phyloP scores from a whole-genome alignment of 2,888 invertebrate species.

The Pyrrhia umbra region DNA sequence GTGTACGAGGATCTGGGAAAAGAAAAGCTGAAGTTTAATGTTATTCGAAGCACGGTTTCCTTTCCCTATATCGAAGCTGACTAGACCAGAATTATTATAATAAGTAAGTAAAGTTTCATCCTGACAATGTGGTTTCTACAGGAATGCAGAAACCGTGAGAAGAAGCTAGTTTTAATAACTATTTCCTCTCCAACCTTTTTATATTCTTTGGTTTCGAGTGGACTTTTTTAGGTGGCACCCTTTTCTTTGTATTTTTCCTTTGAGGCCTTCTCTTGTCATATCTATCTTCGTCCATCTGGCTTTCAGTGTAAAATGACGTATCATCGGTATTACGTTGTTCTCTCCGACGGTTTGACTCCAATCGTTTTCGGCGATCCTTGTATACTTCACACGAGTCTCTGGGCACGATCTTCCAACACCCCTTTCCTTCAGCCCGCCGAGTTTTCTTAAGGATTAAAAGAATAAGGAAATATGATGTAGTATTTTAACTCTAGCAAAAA shows the following conservation, averaged over 20 bases:
- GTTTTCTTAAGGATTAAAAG: conserved; percentile 63
- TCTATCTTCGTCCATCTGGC: conserved; percentile 16
- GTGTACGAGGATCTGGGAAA: conserved; percentile 17
- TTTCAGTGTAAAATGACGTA: conserved; percentile 17
- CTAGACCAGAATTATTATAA: too few relatives aligned
- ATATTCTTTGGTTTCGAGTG: conserved; percentile 19
- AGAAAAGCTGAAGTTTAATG: neutral
- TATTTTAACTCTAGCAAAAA: too few relatives aligned
- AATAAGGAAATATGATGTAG: conserved; percentile 1
- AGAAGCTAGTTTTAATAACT: too few relatives aligned
- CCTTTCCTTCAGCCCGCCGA: conserved; percentile 55
- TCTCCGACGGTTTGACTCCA: conserved; percentile 38
- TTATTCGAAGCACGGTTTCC: too few relatives aligned
- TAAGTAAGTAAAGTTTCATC: too few relatives aligned
- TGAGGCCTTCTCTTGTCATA: conserved; percentile 31
- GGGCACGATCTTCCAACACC: conserved; percentile 75
- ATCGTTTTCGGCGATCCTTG: conserved; percentile 67
- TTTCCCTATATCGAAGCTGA: too few relatives aligned
- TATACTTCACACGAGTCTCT: conserved; percentile 81
- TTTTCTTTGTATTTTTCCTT: conserved; percentile 34
- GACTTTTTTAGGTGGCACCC: neutral
- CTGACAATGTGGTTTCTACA: too few relatives aligned
- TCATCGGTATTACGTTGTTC: conserved; percentile 24
- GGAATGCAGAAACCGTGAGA: too few relatives aligned
- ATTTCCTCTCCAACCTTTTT: conserved; percentile 34